phyloP scores from a whole-genome alignment of 2,888 invertebrate species.

The Lamellibrachia columna region DNA sequence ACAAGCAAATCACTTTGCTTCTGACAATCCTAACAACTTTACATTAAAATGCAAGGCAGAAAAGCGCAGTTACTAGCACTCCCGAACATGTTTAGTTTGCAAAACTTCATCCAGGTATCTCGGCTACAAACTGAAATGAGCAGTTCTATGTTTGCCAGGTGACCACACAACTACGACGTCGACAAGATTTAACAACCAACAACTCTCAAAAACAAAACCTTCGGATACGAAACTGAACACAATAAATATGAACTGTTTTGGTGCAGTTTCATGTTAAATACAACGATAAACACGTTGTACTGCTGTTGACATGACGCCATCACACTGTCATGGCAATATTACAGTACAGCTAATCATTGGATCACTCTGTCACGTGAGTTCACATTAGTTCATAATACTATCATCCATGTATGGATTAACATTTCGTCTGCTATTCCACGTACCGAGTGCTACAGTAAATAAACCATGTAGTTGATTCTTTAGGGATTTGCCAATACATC shows the following conservation, averaged over 20 bases:
- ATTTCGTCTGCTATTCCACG: neutral
- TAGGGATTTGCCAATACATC: neutral
- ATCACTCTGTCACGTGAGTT: neutral
- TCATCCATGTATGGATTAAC: neutral
- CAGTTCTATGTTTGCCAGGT: neutral
- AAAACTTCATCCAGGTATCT: neutral
- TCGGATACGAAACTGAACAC: neutral
- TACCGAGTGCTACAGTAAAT: neutral
- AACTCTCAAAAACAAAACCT: neutral
- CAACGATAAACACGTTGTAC: neutral
- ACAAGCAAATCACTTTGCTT: neutral
- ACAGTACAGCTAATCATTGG: neutral
- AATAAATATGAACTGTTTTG: constrained; percentile 4
- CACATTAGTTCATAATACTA: neutral
- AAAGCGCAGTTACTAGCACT: neutral
- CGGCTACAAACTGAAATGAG: neutral
- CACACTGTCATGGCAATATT: neutral
- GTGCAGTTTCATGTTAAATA: constrained; percentile 3
- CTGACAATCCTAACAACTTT: neutral
- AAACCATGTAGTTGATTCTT: neutral
- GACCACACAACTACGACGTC: neutral
- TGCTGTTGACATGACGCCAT: neutral
- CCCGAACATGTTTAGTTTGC: neutral
- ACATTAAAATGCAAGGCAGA: neutral
- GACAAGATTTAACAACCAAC: neutral